phyloP scores from a whole-genome alignment of 2,888 invertebrate genomes.

The Drosophila birchii region DNA sequence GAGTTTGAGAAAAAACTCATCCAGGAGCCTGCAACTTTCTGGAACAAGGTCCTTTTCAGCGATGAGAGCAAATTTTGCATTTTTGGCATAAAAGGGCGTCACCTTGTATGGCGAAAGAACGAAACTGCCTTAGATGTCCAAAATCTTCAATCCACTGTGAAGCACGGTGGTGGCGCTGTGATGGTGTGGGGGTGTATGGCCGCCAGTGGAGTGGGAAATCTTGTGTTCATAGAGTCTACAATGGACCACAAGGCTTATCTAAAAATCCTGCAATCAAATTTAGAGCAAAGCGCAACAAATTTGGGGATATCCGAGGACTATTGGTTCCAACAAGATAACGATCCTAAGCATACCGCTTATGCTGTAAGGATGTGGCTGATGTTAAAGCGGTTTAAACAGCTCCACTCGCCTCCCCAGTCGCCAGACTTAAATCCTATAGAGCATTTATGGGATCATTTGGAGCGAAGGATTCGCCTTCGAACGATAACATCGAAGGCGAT shows the following conservation, averaged over 20 bases:
- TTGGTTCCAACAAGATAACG: background rate
- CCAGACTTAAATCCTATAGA: no score
- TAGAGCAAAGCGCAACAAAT: background rate
- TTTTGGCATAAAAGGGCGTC: background rate
- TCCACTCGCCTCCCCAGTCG: no score
- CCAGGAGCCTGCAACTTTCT: no score
- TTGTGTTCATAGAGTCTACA: no score
- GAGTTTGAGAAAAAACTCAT: no score
- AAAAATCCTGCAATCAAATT: background rate
- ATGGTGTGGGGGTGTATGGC: background rate
- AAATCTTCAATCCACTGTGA: background rate
- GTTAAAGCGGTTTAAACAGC: no score
- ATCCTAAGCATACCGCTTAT: no score
- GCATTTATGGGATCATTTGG: no score
- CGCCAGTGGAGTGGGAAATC: background rate
- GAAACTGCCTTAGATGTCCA: background rate
- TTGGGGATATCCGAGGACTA: background rate
- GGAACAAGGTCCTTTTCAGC: no score
- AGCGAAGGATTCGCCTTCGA: no score
- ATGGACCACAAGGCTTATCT: background rate
- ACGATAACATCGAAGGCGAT: no score
- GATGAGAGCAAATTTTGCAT: background rate
- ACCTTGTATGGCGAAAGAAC: background rate
- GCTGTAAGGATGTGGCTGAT: no score
- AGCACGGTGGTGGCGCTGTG: background rate